Percentiles rank a stretch among this genome's conserved stretches.
These are phyloP conservation scores for Chrysolina oricalcia DNA, from an alignment of 2,888 invertebrate species.

Conservation along the genomic window DNA sequence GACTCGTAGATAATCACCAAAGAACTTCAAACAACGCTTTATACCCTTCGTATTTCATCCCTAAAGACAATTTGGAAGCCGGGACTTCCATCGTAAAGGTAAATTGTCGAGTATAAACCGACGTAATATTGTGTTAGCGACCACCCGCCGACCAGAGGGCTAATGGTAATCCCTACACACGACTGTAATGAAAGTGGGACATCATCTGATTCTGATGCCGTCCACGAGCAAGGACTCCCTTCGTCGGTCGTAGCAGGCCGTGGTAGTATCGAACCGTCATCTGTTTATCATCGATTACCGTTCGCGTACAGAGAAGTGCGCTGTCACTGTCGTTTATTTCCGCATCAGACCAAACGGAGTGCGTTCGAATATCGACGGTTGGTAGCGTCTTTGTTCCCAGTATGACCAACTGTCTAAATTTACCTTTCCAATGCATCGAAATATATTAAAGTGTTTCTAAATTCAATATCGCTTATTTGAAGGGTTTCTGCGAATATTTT, in stretches of 20 bases:
- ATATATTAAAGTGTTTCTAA: too few relatives aligned
- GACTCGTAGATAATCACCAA: conserved; percentile 12
- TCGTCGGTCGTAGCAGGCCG: conserved; percentile 47
- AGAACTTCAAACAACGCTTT: conserved; percentile 23
- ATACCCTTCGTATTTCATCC: conserved; percentile 10
- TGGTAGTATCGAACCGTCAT: conserved; percentile 65
- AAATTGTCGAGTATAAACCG: conserved; percentile 20
- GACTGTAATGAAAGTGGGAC: conserved; percentile 30
- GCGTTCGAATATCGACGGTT: not conserved
- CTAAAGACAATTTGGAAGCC: conserved; percentile 22
- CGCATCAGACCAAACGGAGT: conserved; percentile 48
- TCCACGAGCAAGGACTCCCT: not conserved
- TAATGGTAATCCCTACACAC: conserved; percentile 22
- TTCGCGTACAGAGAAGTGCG: conserved; percentile 65
- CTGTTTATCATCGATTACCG: conserved; percentile 72
- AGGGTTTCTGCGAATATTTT: too few relatives aligned
- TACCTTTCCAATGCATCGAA: too few relatives aligned
- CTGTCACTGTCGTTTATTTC: conserved; percentile 65
- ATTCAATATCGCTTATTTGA: too few relatives aligned
- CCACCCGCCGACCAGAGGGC: conserved; percentile 9
- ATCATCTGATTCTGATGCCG: conserved; percentile 27
- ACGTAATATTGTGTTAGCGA: conserved; percentile 25
- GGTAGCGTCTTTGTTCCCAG: not conserved
- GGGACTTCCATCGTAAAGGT: conserved; percentile 12
- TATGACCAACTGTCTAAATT: not conserved